Conservation (phyloP, 2,797 vertebrate genomes). For the Coreius guichenoti region DNA sequence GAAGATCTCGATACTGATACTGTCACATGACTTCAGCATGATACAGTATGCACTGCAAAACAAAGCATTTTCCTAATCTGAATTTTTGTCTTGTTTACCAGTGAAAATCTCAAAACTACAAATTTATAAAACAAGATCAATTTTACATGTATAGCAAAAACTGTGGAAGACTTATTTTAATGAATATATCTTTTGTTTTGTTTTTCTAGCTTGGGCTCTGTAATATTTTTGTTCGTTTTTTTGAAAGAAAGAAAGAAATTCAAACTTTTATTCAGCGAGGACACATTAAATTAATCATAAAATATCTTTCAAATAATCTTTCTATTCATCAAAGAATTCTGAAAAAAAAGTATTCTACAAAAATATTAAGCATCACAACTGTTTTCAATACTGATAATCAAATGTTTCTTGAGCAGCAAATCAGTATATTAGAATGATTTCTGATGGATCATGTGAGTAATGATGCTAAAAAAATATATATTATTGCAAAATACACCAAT, state of each 20-base stretch:
- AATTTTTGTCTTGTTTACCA: background rate
- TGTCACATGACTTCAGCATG: background rate
- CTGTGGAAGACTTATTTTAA: background rate
- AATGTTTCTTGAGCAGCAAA: background rate
- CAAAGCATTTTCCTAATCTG: background rate
- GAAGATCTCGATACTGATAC: constrained; percentile 8
- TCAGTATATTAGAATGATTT: background rate
- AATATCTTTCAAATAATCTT: background rate
- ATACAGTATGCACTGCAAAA: background rate
- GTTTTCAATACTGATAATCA: background rate
- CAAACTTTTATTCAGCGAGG: background rate
- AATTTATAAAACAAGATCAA: background rate
- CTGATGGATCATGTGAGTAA: background rate
- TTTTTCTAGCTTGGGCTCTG: background rate
- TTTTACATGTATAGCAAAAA: background rate
- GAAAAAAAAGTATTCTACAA: background rate
- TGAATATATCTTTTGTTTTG: background rate
- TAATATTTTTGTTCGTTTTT: background rate
- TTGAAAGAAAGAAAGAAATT: background rate
- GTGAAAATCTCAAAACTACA: background rate
- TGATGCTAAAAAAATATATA: background rate
- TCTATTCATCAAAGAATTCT: background rate
- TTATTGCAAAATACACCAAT: background rate
- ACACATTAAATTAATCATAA: background rate
- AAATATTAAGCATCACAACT: background rate